phyloP scores from a whole-genome alignment of 1,140 invertebrate genomes.

The Leptestheria dahalacensis region DNA sequence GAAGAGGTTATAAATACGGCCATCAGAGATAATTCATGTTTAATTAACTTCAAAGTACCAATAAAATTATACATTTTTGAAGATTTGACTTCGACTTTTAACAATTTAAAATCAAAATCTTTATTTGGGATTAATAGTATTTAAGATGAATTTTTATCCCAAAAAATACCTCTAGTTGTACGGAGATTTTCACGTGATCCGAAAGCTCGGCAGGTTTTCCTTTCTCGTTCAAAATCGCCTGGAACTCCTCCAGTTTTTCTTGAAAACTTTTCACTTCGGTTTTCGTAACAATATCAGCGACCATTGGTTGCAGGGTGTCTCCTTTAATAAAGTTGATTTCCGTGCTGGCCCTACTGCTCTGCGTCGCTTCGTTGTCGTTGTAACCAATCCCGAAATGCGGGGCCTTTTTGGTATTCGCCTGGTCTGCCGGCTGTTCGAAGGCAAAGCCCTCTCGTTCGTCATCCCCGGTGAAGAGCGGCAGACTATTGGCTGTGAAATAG shows the following conservation, averaged over 20 bases:
- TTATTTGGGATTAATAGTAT: too few species aligned
- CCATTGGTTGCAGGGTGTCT: background rate
- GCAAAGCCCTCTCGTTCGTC: constrained; percentile 5
- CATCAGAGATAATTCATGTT: too few species aligned
- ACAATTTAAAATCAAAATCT: too few species aligned
- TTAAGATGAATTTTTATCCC: too few species aligned
- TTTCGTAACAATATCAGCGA: background rate
- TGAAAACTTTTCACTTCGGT: background rate
- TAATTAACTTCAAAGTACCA: too few species aligned
- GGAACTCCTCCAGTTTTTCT: background rate
- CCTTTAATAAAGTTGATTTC: constrained; percentile 6
- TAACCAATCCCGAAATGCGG: constrained; percentile 2
- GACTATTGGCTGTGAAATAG: background rate
- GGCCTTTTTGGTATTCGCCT: background rate
- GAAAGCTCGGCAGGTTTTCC: background rate
- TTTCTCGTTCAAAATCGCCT: background rate
- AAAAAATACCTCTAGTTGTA: background rate
- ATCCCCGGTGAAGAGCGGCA: background rate
- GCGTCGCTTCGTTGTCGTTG: background rate
- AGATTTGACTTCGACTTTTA: too few species aligned
- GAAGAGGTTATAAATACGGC: too few species aligned
- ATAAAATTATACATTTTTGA: background rate
- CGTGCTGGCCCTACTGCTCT: background rate
- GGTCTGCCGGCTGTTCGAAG: background rate
- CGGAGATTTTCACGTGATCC: background rate